Conservation (phyloP, 2,797 vertebrate species). For the Anguilla obscura region DNA sequence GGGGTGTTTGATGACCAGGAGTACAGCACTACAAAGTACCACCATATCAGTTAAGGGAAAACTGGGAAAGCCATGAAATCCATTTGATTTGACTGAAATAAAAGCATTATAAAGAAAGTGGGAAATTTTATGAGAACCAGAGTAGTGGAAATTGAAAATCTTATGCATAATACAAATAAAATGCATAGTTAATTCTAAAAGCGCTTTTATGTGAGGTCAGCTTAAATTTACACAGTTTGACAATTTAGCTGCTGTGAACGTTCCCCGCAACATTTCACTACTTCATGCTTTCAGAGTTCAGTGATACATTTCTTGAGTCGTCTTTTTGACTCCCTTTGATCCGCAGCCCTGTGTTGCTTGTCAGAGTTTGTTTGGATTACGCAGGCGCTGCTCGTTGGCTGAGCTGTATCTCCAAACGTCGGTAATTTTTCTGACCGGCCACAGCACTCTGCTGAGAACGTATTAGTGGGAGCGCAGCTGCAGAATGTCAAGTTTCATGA, state of each 20-base stretch:
- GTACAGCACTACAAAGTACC: neutral
- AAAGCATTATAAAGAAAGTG: neutral
- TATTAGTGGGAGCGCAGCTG: neutral
- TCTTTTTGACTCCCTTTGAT: neutral
- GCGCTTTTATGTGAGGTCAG: neutral
- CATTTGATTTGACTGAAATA: neutral
- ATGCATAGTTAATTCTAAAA: neutral
- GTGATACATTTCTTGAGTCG: neutral
- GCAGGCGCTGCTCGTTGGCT: neutral
- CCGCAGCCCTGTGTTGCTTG: neutral
- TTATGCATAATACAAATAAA: neutral
- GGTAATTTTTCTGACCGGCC: neutral
- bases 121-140: neutral
- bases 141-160: neutral
- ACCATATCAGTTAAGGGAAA: neutral
- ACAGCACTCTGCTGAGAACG: neutral
- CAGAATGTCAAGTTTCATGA: slow-evolving; percentile 12
- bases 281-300: neutral
- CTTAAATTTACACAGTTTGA: neutral
- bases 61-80: neutral
- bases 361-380: neutral
- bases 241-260: neutral
- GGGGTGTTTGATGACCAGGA: neutral
- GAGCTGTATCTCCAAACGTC: neutral
- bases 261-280: neutral